phyloP scores from a whole-genome alignment of 1,140 invertebrate species.

The Andricus grossulariae region DNA sequence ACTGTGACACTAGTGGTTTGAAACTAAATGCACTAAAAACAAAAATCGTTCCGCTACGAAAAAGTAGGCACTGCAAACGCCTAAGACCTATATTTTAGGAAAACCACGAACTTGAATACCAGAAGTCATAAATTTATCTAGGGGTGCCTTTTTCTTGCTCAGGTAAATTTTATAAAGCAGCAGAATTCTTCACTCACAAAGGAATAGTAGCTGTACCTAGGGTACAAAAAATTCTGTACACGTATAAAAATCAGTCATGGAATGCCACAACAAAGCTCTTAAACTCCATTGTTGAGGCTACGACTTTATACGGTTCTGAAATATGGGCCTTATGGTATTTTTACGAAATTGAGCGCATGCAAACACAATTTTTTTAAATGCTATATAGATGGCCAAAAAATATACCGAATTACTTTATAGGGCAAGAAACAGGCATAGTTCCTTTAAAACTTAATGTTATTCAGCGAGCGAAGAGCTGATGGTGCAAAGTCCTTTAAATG shows the following conservation, averaged over 20 bases:
- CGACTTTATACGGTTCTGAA: too few species aligned
- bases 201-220: background rate
- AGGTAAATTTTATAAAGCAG: background rate
- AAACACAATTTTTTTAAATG: too few species aligned
- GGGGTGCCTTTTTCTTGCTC: too few species aligned
- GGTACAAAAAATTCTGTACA: background rate
- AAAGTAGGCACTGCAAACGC: too few species aligned
- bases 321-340: too few species aligned
- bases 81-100: too few species aligned
- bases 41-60: background rate
- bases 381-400: background rate
- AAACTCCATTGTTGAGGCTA: background rate
- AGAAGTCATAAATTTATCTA: too few species aligned
- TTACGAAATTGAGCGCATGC: too few species aligned
- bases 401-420: background rate
- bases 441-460: background rate
- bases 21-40: background rate
- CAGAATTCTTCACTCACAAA: background rate
- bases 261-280: background rate
- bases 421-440: background rate
- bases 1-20: background rate
- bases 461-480: too few species aligned
- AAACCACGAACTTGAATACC: too few species aligned
- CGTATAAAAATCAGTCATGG: background rate
- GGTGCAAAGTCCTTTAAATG: too few species aligned